Percentiles rank a stretch among this genome's conserved stretches.
Evolutionary conservation across 2,113 vertebrate genomes (phyloP).

Genomic region (Lepisosteus osseus): DNA sequence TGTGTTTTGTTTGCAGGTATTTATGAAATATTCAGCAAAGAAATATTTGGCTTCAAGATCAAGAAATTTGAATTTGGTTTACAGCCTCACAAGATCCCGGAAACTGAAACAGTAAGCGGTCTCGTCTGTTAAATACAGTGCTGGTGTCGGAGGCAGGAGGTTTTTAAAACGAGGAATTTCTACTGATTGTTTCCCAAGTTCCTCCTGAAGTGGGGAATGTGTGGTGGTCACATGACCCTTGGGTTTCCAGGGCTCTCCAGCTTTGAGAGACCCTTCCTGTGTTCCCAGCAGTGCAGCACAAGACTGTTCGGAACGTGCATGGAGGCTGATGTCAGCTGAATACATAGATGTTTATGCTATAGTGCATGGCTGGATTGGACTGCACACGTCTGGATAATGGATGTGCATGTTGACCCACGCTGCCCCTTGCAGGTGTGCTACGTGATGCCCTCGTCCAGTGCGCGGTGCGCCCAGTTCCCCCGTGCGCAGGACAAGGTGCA

Average conservation of each 20-base stretch:
- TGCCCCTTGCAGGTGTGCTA: conserved; percentile 77
- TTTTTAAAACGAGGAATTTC: no score
- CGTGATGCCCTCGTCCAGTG: conserved; percentile 96
- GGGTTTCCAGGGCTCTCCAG: no score
- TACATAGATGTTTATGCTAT: no score
- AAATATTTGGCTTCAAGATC: conserved; percentile 92
- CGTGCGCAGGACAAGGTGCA: conserved; percentile 97
- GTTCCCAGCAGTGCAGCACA: no score
- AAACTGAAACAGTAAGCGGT: conserved; percentile 85
- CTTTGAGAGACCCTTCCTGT: no score
- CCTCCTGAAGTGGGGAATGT: no score
- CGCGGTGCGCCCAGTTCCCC: conserved; percentile 95
- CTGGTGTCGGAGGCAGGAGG: not conserved
- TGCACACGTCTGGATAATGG: no score
- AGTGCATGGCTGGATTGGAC: no score
- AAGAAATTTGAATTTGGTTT: conserved; percentile 96
- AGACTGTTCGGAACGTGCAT: no score
- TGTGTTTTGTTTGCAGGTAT: conserved; percentile 72
- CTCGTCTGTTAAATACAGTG: not conserved
- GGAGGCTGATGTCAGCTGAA: no score
- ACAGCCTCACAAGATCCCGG: conserved; percentile 93
- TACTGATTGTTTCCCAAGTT: no score
- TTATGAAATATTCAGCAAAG: conserved; percentile 98
- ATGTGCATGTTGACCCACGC: conserved; percentile 13
- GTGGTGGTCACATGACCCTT: no score